Percentiles rank a stretch among this genome's conserved stretches.
phyloP scores from a whole-genome alignment of 2,888 invertebrate genomes.

The Pyrgus malvae region DNA sequence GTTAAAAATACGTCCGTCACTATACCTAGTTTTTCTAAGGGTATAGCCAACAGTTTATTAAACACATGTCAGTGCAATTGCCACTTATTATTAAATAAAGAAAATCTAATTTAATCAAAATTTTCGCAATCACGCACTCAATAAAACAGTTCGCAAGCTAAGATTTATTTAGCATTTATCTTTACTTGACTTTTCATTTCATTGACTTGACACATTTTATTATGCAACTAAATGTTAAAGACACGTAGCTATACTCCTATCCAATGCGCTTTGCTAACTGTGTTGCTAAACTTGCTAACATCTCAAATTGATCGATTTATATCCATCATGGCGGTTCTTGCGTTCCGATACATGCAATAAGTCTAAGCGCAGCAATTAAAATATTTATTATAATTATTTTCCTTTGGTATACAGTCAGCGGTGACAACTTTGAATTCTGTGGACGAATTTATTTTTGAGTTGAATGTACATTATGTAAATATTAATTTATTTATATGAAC shows the following conservation, averaged over 20 bases:
- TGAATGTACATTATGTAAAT: no score
- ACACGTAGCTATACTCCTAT: constrained; percentile 1
- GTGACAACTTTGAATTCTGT: no score
- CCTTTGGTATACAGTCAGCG: no score
- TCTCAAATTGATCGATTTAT: constrained; percentile 32
- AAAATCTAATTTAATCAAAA: constrained; percentile 23
- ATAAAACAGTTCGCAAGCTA: constrained; percentile 33
- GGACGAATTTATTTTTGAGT: no score
- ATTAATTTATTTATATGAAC: no score
- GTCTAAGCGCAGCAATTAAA: no score
- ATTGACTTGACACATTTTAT: constrained; percentile 29
- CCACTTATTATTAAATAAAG: constrained; percentile 26
- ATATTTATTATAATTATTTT: no score
- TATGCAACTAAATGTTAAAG: constrained; percentile 27
- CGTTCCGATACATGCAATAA: constrained; percentile 17
- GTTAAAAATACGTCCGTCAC: constrained; percentile 30
- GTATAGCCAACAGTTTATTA: constrained; percentile 21
- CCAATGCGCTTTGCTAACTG: constrained; percentile 8
- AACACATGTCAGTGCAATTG: constrained; percentile 24
- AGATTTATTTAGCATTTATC: constrained; percentile 19
- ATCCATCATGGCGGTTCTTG: constrained; percentile 22
- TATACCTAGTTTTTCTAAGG: constrained; percentile 29
- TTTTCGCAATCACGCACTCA: constrained; percentile 39
- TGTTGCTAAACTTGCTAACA: constrained; percentile 24
- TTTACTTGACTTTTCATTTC: neutral